phyloP scores from a whole-genome alignment of 2,113 vertebrate genomes.

The Chauna torquata region DNA sequence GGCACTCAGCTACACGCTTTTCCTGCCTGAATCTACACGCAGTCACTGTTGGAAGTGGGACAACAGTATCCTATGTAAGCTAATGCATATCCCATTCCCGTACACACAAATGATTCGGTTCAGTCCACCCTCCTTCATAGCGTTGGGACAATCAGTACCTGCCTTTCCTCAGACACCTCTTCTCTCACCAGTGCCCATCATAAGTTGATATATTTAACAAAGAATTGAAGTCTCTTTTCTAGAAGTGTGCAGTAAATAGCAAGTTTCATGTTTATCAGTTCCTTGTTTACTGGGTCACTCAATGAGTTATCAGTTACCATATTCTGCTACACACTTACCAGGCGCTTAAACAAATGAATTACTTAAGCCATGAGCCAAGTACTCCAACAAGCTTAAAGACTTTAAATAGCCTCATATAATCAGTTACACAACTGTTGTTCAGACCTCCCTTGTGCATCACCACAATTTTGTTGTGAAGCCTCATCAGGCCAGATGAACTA shows the following conservation, averaged over 20 bases:
- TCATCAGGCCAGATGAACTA: not conserved
- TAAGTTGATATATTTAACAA: not conserved
- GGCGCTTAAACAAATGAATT: not conserved
- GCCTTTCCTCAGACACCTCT: not conserved
- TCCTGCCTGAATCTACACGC: not conserved
- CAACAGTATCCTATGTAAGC: not conserved
- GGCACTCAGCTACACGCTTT: not conserved
- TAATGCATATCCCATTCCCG: accelerated
- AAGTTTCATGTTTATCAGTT: not conserved
- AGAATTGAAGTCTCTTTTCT: not conserved
- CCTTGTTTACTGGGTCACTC: not conserved
- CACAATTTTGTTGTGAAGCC: not conserved
- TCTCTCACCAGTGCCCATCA: not conserved
- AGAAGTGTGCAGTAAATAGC: not conserved
- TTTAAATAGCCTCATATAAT: not conserved
- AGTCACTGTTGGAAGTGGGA: not conserved
- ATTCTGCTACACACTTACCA: not conserved
- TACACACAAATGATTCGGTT: not conserved
- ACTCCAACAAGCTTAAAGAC: not conserved
- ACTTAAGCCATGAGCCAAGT: not conserved
- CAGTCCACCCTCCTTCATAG: not conserved
- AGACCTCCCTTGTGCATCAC: not conserved
- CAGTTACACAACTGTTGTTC: not conserved
- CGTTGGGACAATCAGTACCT: not conserved
- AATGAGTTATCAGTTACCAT: not conserved